Evolutionary conservation across 2,888 invertebrate genomes (phyloP), one percentile per base, ranked within the genome.

Genomic region (Halictus ligatus): DNA sequence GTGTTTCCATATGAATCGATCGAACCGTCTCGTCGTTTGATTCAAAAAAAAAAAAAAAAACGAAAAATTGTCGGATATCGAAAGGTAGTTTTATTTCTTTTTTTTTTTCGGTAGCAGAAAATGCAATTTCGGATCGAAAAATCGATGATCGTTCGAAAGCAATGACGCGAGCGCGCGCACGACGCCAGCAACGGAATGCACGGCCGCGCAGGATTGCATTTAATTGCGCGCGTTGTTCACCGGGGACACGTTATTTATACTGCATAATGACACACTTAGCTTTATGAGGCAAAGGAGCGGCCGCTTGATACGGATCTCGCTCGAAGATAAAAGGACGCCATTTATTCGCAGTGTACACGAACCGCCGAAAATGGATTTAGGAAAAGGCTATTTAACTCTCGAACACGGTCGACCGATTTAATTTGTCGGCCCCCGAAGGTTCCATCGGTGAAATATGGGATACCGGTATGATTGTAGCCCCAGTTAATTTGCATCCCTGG

Each of bases 211-310:
- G 67, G 67, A 15, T 73, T 50, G 48, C 18, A 83, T 83, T 78
- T 78, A 78, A 82, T 77, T 69, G 78, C 25, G 54, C 74, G 25
- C 64, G 64, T 82, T 72, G 73, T 46, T 77, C 43, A 35, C 58
- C 73, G 76, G 76, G 48, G 50, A 43, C 25, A 8, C 72, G 60
- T 50, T 76, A 50, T 76, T 81, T 76, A 54, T 72, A 72, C 72
- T 43, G 40, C 35, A 29, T 72, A 83, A 83, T 81, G 82, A 48
- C 54, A 67, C 75, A 50, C 69, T 74, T 74, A 50, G 50, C 74
- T 80, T 50, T 29, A 81, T 72, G 35, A 25, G 40, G 13, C 72
- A 35, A 72, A 81, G 72, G 60, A 83, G 48, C 46, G 83, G 75
- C 60, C 60, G 60, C 6, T 29, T 29, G 60, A 64, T 64, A 64